Conservation (phyloP, 2,113 vertebrate species). For the Canis aureus region DNA sequence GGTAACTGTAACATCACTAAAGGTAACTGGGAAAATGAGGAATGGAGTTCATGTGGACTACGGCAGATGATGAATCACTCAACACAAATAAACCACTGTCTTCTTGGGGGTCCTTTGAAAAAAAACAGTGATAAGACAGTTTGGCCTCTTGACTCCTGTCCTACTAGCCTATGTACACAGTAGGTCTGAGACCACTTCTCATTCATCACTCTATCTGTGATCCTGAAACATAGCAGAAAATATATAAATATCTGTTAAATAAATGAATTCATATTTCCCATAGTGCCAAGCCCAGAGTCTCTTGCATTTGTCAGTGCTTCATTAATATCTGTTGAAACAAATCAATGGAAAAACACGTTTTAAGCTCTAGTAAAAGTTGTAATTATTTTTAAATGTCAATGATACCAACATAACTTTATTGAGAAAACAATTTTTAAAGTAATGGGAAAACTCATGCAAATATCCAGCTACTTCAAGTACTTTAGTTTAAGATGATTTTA, state of each 20-base stretch:
- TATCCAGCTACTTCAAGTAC: background rate
- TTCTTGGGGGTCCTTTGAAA: background rate
- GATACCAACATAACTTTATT: conserved; percentile 48
- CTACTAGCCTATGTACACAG: background rate
- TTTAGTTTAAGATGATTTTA: conserved; percentile 16
- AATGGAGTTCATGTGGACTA: background rate
- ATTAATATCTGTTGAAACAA: conserved; percentile 7
- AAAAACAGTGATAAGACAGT: background rate
- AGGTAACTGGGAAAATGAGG: background rate
- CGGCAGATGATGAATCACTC: background rate
- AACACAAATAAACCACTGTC: background rate
- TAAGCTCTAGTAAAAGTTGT: conserved; percentile 33
- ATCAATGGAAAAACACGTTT: background rate
- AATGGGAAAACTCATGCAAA: conserved; percentile 24
- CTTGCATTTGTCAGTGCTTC: background rate
- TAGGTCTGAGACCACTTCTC: background rate
- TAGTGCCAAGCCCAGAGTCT: background rate
- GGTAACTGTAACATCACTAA: background rate
- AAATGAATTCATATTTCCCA: background rate
- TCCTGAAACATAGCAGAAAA: background rate
- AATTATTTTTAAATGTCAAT: conserved; percentile 75
- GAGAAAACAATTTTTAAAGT: conserved; percentile 58
- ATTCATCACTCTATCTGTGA: background rate
- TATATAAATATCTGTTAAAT: background rate
- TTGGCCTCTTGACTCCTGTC: background rate